A percentile compares a stretch with the other conserved stretches of the same genome.
phyloP scores from a whole-genome alignment of 2,888 invertebrate genomes.

The Andrena haemorrhoa region DNA sequence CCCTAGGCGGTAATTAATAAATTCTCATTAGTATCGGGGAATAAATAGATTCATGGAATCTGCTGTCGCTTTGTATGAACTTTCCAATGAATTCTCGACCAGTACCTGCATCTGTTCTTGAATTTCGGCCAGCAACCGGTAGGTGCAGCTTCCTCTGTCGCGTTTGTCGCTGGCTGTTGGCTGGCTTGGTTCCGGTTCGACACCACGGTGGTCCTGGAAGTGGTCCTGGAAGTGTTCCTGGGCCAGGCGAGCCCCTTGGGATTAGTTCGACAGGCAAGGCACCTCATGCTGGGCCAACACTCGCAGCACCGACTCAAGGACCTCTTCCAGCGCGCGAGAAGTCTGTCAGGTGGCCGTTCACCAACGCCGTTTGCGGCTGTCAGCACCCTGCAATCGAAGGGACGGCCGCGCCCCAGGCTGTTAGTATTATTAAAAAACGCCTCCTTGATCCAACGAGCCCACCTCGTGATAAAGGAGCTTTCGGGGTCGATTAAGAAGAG shows the following conservation, averaged over 20 bases:
- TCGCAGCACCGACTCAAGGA: constrained; percentile 72
- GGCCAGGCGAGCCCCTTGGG: constrained; percentile 79
- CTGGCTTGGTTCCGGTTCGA: constrained; percentile 28
- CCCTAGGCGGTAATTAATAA: too few relatives aligned
- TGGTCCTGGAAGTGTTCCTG: constrained; percentile 65
- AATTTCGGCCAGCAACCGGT: constrained; percentile 77
- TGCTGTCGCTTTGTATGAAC: too few relatives aligned
- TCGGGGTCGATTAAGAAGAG: constrained; percentile 41
- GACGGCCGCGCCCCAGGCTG: constrained; percentile 38
- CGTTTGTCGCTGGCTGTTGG: constrained; percentile 1
- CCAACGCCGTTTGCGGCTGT: constrained; percentile 69
- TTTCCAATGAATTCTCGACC: not conserved
- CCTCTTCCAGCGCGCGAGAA: constrained; percentile 73
- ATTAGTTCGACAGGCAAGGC: constrained; percentile 79
- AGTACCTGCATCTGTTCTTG: constrained; percentile 81
- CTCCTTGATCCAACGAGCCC: constrained; percentile 38
- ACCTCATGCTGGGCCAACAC: constrained; percentile 79
- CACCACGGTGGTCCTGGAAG: constrained; percentile 41
- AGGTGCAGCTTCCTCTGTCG: constrained; percentile 32
- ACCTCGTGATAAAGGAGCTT: constrained; percentile 39
- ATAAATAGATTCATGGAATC: not conserved
- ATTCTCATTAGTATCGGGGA: too few relatives aligned
- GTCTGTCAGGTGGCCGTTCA: constrained; percentile 62
- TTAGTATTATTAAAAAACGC: constrained; percentile 62
- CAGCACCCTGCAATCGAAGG: constrained; percentile 70